A percentile compares a stretch with the other conserved stretches of the same genome.
phyloP scores from a whole-genome alignment of 1,140 invertebrate genomes.

The Neodiprion virginianus region DNA sequence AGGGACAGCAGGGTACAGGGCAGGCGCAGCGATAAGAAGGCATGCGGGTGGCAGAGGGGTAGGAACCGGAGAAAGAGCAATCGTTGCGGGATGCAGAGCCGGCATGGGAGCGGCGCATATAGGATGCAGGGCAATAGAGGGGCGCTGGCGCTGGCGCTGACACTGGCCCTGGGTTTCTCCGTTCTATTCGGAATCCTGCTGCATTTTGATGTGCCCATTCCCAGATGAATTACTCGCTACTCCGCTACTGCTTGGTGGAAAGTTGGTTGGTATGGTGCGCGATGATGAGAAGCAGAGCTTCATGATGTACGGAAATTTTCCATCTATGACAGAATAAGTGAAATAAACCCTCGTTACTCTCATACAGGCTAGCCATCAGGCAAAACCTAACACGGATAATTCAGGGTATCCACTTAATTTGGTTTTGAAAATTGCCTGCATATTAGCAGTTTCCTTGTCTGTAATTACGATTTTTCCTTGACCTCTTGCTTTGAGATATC shows the following conservation, averaged over 20 bases:
- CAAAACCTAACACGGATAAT: too few species aligned
- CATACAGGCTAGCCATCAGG: too few species aligned
- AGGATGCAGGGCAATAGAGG: slow-evolving; percentile 57
- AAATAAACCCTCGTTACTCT: slow-evolving; percentile 15
- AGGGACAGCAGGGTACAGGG: slow-evolving; percentile 48
- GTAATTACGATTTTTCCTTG: too few species aligned
- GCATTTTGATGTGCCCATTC: slow-evolving; percentile 61
- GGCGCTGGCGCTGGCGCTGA: slow-evolving; percentile 53
- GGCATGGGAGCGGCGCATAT: slow-evolving; percentile 50
- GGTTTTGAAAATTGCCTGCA: too few species aligned
- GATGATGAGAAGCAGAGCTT: slow-evolving; percentile 94
- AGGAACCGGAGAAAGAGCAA: slow-evolving; percentile 57
- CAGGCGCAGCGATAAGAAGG: slow-evolving; percentile 56
- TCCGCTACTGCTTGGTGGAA: slow-evolving; percentile 49
- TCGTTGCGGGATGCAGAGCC: slow-evolving; percentile 54
- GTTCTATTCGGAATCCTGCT: slow-evolving; percentile 63
- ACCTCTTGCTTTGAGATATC: not conserved
- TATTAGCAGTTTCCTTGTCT: too few species aligned
- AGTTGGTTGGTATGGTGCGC: slow-evolving; percentile 72
- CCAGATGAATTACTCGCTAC: slow-evolving; percentile 54
- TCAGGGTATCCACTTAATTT: too few species aligned
- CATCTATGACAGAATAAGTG: slow-evolving; percentile 71
- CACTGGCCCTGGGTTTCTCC: slow-evolving; percentile 60
- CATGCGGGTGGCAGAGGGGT: slow-evolving; percentile 52
- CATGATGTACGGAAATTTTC: slow-evolving; percentile 97